Conservation (phyloP, 2,888 invertebrate species). For the Odontocerum albicorne region DNA sequence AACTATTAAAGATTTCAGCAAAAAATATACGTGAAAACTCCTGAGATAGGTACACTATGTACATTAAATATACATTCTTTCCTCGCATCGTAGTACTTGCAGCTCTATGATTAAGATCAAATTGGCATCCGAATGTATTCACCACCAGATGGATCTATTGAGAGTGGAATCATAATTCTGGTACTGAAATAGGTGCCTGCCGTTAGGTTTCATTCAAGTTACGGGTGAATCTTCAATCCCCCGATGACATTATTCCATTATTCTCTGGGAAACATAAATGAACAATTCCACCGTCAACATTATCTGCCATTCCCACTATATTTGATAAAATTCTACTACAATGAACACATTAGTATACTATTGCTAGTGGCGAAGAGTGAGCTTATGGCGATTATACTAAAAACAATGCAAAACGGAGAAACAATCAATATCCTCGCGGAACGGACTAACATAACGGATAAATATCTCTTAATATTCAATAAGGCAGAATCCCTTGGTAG, state of each 20-base stretch:
- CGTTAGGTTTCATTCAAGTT: no score
- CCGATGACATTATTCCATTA: no score
- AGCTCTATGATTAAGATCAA: no score
- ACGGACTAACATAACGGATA: no score
- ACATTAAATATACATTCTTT: slow-evolving; percentile 4
- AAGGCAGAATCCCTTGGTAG: slow-evolving; percentile 3
- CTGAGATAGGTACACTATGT: slow-evolving; percentile 7
- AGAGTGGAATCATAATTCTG: no score
- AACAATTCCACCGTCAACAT: slow-evolving; percentile 19
- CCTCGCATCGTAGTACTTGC: no score
- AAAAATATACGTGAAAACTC: not conserved
- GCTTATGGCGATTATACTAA: slow-evolving; percentile 29
- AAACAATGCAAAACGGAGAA: slow-evolving; percentile 2
- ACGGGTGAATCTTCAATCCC: no score
- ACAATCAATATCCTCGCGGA: not conserved
- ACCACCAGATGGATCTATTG: no score
- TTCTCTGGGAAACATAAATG: no score
- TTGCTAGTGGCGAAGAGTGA: slow-evolving; percentile 34
- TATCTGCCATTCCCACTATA: slow-evolving; percentile 22
- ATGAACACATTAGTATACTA: slow-evolving; percentile 37
- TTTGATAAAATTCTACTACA: slow-evolving; percentile 33
- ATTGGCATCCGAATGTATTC: no score
- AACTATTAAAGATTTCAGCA: not conserved
- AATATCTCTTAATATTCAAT: slow-evolving; percentile 15
- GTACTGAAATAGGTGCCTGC: no score